A percentile compares a stretch with the other conserved stretches of the same genome.
Conservation (phyloP, 35 echinoderm and acorn worm species). For the Apostichopus californicus region DNA sequence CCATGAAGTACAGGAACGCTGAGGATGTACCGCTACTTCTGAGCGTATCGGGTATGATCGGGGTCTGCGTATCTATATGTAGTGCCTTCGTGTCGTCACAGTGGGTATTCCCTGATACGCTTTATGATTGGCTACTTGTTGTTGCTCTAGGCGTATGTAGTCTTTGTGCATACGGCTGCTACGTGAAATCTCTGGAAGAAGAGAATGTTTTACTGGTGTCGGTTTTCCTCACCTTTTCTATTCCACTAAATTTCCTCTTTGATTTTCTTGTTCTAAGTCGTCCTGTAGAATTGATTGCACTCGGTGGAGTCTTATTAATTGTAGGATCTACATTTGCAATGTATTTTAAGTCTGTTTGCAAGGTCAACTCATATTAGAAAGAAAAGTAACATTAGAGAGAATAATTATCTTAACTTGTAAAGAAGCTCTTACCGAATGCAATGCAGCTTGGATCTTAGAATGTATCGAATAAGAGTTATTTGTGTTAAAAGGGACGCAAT, state of each 20-base stretch:
- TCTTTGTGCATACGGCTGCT: not conserved
- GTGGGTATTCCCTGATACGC: not conserved
- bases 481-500: too few species aligned
- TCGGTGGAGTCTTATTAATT: slow-evolving; percentile 17
- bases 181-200: not conserved
- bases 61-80: not conserved
- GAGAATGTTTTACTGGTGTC: slow-evolving; percentile 1
- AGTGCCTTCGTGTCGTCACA: not conserved
- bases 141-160: not conserved
- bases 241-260: not conserved
- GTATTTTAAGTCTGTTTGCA: not conserved
- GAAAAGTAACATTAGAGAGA: too few species aligned
- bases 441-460: too few species aligned
- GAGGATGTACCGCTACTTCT: slow-evolving; percentile 1
- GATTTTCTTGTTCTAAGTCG: not conserved
- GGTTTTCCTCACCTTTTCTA: not conserved
- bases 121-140: not conserved
- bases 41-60: slow-evolving; percentile 4
- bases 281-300: not conserved
- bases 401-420: too few species aligned
- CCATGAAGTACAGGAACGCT: not conserved
- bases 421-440: too few species aligned
- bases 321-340: slow-evolving; percentile 36
- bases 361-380: too few species aligned
- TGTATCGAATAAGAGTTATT: too few species aligned